Percentiles rank a stretch among this genome's conserved stretches.
Conservation (phyloP, 2,113 vertebrate species). For the Lepus europaeus region DNA sequence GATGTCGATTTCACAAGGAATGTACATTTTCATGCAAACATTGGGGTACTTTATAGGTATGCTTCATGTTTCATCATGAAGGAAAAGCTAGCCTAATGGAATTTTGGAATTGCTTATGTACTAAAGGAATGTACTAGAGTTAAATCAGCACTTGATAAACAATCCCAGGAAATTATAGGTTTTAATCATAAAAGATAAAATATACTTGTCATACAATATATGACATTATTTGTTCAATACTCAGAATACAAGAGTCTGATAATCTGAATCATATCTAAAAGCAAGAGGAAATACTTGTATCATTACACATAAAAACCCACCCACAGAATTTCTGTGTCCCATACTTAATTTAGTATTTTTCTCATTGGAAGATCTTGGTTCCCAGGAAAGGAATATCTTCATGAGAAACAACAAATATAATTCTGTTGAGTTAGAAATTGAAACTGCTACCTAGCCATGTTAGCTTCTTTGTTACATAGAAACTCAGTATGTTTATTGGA, state of each 20-base stretch:
- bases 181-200: not conserved
- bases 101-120: not conserved
- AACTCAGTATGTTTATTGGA: not conserved
- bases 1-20: not conserved
- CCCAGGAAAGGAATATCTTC: not conserved
- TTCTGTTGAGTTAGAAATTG: not conserved
- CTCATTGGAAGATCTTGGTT: not conserved
- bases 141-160: not conserved
- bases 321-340: not conserved
- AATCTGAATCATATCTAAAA: not conserved
- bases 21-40: not conserved
- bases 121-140: not conserved
- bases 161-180: not conserved
- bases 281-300: not conserved
- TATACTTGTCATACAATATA: not conserved
- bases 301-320: not conserved
- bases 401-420: not conserved
- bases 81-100: not conserved
- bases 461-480: not conserved
- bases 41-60: not conserved
- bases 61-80: not conserved
- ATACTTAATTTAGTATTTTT: not conserved
- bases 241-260: not conserved
- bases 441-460: not conserved
- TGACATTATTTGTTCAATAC: not conserved